Conservation (phyloP, 2,797 vertebrate species). For the Rallus crepitans region DNA sequence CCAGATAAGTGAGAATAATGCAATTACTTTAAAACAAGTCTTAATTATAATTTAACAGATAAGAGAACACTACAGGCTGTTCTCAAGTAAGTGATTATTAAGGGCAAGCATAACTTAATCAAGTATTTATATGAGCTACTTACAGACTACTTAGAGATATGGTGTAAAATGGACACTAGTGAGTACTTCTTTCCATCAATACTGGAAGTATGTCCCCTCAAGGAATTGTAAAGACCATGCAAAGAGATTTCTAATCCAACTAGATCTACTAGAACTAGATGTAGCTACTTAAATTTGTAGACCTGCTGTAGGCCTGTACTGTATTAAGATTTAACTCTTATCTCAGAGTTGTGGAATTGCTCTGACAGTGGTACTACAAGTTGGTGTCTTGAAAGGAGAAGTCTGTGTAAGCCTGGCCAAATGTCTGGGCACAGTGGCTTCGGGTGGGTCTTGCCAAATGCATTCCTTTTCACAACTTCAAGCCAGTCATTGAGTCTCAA, state of each 20-base stretch:
- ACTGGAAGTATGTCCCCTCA: neutral
- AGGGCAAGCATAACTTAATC: neutral
- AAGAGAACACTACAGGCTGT: neutral
- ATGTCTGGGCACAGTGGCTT: neutral
- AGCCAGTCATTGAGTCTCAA: neutral
- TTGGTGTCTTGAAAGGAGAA: neutral
- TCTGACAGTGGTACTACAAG: neutral
- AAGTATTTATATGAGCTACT: neutral
- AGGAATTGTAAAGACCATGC: neutral
- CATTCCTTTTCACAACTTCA: neutral
- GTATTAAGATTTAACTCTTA: neutral
- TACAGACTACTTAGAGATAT: neutral
- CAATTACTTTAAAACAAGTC: neutral
- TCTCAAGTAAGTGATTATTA: neutral
- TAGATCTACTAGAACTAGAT: conserved; percentile 11
- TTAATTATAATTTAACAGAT: neutral
- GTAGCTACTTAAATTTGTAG: neutral
- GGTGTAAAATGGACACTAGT: neutral
- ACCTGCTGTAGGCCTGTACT: neutral
- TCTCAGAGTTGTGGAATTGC: neutral
- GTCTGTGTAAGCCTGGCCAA: neutral
- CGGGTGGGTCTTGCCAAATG: neutral
- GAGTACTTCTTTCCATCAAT: neutral
- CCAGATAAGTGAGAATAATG: neutral
- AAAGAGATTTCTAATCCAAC: neutral